Base-by-base conservation (phyloP, 2,113 vertebrate genomes). In the Ailurus styani region DNA sequence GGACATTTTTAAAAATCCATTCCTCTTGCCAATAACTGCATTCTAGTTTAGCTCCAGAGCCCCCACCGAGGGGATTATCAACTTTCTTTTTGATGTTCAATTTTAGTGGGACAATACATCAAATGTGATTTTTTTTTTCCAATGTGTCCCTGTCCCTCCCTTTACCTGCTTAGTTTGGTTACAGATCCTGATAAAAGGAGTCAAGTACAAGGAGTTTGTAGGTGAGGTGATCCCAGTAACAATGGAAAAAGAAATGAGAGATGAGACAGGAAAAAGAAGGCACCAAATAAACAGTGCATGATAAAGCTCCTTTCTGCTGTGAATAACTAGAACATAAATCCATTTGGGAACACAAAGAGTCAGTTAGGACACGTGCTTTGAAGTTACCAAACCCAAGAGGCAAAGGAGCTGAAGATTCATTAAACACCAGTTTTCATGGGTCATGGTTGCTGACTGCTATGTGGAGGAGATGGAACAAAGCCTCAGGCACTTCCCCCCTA, bases 11-110 rank as follows among this genome's bases (percentile, higher is more conserved):
- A 78, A 92, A 93, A 94, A 57, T 21, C 47, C n/a, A 37, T 95
- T 87, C 83, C 95, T 93, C 70, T 97, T 85, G 87, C 84, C 78
- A 96, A 27, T 54, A 94, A 64, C 72, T 50, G 60, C 91, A 93
- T 90, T 92, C 96, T 14, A 64, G 55, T 50, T 93, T 72, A 92
- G 68, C 34, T 73, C 45, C 45, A 91, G 17, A 79, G 40, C 82
- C 23, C 23, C 72, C n/a, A 70, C 0, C 10, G n/a, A 31, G 15
- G 14, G 64, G 29, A 88, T 60, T 95, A 93, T 78, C 66, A 62
- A 20, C 47, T 82, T 93, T 86, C 34, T 89, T 96, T 70, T 42
- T 37, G 14, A 95, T 86, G 27, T n/a, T 81, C 55, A 60, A 6
- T 78, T 85, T 73, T 73, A 94, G 79, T 52, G 31, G 21, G 47